phyloP scores from a whole-genome alignment of 2,888 invertebrate genomes.

The Mesodorylaimus sp. region DNA sequence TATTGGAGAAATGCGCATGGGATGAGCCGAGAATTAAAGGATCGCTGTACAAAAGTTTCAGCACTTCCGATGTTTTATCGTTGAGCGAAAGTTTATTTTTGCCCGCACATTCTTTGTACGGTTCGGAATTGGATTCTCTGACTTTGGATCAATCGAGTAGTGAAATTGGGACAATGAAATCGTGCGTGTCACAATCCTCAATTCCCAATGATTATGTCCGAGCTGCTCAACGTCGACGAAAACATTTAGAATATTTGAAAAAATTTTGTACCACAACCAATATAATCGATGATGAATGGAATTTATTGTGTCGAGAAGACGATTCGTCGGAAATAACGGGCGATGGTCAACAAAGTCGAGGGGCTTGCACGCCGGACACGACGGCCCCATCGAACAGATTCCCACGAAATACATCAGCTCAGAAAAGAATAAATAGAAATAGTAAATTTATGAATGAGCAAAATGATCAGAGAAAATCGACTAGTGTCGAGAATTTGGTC shows the following conservation, averaged over 20 bases:
- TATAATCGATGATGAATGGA: neutral
- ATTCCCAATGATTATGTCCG: neutral
- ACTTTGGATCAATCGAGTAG: too few relatives aligned
- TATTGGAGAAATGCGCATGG: neutral
- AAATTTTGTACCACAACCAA: too few relatives aligned
- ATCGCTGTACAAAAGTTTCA: slow-evolving; percentile 2
- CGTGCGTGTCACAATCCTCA: neutral
- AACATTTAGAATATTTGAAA: neutral
- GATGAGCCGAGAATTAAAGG: neutral
- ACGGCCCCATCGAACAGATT: neutral
- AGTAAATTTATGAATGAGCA: too few relatives aligned
- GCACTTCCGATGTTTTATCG: slow-evolving; percentile 1
- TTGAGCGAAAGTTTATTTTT: neutral
- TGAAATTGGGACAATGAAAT: too few relatives aligned
- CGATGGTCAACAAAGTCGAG: too few relatives aligned
- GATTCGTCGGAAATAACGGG: too few relatives aligned
- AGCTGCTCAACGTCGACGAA: neutral
- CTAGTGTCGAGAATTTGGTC: neutral
- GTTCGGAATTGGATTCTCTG: neutral
- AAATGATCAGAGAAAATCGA: neutral
- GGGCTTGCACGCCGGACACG: neutral
- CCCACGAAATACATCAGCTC: too few relatives aligned
- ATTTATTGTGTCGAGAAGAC: neutral
- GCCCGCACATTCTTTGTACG: neutral
- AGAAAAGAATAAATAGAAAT: too few relatives aligned